Percentiles rank a stretch among this genome's conserved stretches.
Evolutionary conservation across 2,888 invertebrate genomes (phyloP).

Genomic region (Hydriomena furcata): DNA sequence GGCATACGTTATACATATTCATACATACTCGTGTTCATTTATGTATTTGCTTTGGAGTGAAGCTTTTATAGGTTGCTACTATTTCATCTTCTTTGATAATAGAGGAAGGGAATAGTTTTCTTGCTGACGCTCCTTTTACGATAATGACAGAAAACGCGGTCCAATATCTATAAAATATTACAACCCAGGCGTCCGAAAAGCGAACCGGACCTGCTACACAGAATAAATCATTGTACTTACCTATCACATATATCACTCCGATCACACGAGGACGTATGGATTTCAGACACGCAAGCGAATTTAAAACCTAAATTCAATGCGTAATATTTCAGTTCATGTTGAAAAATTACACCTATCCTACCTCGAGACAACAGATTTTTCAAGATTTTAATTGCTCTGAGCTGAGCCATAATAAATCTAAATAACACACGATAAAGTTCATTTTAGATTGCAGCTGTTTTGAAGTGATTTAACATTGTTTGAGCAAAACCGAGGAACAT

Average conservation of each 20-base stretch:
- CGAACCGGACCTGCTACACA: conserved; percentile 34
- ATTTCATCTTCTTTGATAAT: conserved; percentile 29
- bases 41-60: background rate
- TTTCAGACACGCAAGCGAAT: too few species aligned
- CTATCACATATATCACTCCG: background rate
- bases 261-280: background rate
- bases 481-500: conserved; percentile 38
- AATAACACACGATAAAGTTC: background rate
- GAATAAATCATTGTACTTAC: conserved; percentile 9
- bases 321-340: too few species aligned
- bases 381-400: background rate
- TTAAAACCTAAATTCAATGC: too few species aligned
- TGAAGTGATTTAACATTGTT: background rate
- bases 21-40: too few species aligned
- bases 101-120: conserved; percentile 80
- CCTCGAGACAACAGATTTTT: too few species aligned
- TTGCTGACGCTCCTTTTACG: conserved; percentile 82
- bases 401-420: background rate
- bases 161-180: conserved; percentile 81
- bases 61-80: background rate
- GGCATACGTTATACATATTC: too few species aligned
- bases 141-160: conserved; percentile 80
- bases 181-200: conserved; percentile 42
- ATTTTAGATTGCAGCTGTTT: background rate
- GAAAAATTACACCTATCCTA: too few species aligned